Conservation (phyloP, 2,797 vertebrate species). For the Cynodonichthys magdalenae region DNA sequence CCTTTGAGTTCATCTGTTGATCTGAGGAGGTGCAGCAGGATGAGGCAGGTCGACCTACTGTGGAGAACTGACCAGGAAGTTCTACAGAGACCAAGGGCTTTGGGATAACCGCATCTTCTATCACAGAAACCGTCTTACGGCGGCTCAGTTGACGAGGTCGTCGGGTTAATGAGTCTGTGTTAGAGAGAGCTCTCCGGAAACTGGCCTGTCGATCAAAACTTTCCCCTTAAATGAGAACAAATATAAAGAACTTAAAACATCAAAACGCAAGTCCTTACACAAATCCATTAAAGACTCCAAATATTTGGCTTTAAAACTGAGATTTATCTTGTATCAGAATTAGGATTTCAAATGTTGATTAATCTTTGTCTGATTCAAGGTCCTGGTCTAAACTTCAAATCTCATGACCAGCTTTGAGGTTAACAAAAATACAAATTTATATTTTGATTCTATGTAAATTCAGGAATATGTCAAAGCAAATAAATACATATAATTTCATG, state of each 20-base stretch:
- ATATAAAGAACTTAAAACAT: conserved; percentile 1
- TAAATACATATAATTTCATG: too few species aligned
- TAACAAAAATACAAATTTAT: not conserved
- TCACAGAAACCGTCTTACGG: conserved; percentile 88
- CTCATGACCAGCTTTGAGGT: not conserved
- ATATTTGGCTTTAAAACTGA: not conserved
- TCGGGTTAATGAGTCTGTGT: conserved; percentile 87
- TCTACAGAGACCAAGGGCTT: conserved; percentile 63
- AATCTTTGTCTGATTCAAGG: not conserved
- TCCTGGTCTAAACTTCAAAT: not conserved
- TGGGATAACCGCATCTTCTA: conserved; percentile 85
- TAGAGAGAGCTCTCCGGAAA: conserved; percentile 88
- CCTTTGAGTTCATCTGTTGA: conserved; percentile 64
- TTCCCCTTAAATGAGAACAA: conserved; percentile 81
- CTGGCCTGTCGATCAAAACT: conserved; percentile 97
- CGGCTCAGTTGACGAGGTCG: conserved; percentile 89
- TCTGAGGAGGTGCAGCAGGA: conserved; percentile 56
- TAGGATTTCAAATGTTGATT: not conserved
- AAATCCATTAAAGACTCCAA: not conserved
- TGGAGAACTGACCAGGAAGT: conserved; percentile 82
- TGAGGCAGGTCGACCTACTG: conserved; percentile 77
- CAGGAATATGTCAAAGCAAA: not conserved
- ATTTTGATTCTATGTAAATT: not conserved
- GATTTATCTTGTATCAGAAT: not conserved
- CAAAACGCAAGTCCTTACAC: not conserved